phyloP scores from a whole-genome alignment of 1,140 invertebrate species.

The Ooceraea biroi region DNA sequence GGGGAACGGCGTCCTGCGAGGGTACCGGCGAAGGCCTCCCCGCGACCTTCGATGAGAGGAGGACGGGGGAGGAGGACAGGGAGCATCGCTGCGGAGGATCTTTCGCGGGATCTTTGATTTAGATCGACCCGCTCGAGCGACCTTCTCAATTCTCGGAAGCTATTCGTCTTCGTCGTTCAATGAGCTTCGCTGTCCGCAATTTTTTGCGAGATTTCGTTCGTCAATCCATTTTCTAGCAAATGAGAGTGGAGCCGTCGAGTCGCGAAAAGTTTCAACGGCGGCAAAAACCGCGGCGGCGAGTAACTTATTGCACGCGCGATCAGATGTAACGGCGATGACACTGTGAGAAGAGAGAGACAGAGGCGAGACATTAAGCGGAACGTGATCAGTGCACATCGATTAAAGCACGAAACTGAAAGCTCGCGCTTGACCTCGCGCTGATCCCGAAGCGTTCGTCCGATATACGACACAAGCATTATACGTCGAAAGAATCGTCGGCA shows the following conservation, averaged over 20 bases:
- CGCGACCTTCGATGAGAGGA: slow-evolving; percentile 61
- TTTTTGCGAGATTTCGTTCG: slow-evolving; percentile 55
- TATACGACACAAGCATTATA: slow-evolving; percentile 56
- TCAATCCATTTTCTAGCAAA: slow-evolving; percentile 51
- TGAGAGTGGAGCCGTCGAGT: neutral
- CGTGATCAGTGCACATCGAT: neutral
- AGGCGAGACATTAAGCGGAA: neutral
- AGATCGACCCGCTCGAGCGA: slow-evolving; percentile 69
- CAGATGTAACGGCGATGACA: neutral
- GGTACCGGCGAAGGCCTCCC: slow-evolving; percentile 58
- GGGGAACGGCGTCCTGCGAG: slow-evolving; percentile 53
- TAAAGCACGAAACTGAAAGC: slow-evolving; percentile 27
- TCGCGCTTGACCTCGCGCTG: slow-evolving; percentile 42
- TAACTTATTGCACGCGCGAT: neutral
- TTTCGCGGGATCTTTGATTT: slow-evolving; percentile 74
- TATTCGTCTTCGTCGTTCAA: slow-evolving; percentile 69
- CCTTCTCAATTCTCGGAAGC: slow-evolving; percentile 63
- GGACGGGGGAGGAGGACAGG: no score
- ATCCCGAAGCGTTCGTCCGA: slow-evolving; percentile 2
- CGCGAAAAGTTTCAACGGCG: slow-evolving; percentile 4
- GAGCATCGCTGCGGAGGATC: slow-evolving; percentile 57
- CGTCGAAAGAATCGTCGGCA: slow-evolving; percentile 51
- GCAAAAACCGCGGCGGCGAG: neutral
- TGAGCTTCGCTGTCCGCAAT: slow-evolving; percentile 43
- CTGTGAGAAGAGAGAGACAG: neutral